Base-by-base conservation (phyloP, 2,797 vertebrate species). In the Megaceryle alcyon region DNA sequence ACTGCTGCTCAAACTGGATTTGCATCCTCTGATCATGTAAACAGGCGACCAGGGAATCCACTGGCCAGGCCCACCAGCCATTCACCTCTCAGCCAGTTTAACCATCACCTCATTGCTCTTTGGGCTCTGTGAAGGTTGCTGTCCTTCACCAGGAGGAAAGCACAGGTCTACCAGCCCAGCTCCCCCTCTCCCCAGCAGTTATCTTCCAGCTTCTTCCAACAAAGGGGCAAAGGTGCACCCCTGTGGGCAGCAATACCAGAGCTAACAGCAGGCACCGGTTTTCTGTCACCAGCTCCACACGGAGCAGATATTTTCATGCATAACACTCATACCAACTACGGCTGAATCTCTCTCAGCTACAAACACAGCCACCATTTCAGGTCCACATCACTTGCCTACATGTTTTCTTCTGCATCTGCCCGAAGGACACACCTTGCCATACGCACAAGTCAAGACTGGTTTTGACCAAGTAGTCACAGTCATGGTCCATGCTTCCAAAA, bases 291-390 rank as follows among this genome's bases (percentile, higher is more conserved):
- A 28, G 7, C 29, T n/a, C 22, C 14, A 4, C 29, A 2, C 7
- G 5, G 1, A 21, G 0, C 0, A 9, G 33, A 3, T 35, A 10
- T 59, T 31, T 8, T 5, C 5, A 2, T 2, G 16, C 39, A n/a
- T 20, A 54, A 29, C 7, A 11, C 48, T 22, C 0, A 5, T 0
- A 12, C 31, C 68, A 64, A 10, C 7, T 26, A 8, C 54, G 7
- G 73, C 69, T 1, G 65, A 7, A 29, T 1, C 17, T 5, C 15
- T 29, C 39, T 60, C 5, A 48, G 49, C 61, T n/a, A 4, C 14
- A 35, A 12, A 19, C 25, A 37, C 20, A n/a, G 13, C 10, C 41
- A 61, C 25, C 22, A 2, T 15, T 33, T n/a, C 79, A 29, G 17
- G 5, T 14, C 59, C 33, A 19, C 56, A 19, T 23, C 66, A 23